These are phyloP conservation scores for Trigoniulus corallinus DNA, from an alignment of 1,140 invertebrate genomes.

Conservation along the genomic window DNA sequence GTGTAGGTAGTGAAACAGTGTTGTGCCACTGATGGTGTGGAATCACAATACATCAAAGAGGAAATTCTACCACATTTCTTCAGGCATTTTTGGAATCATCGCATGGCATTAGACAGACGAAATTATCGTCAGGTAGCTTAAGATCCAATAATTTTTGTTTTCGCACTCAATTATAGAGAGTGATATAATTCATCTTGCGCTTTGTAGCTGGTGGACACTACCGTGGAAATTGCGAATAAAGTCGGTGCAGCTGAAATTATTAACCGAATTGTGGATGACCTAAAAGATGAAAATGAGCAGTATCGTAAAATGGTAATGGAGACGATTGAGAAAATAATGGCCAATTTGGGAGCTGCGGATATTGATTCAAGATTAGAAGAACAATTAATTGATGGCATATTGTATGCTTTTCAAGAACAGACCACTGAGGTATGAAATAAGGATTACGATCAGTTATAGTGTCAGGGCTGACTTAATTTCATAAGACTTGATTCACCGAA, in stretches of 20 bases:
- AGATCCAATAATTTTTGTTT: constrained; percentile 4
- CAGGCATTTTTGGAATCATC: constrained; percentile 99
- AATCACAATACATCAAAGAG: constrained; percentile 96
- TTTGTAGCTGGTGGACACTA: constrained; percentile 82
- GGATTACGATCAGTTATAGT: background rate
- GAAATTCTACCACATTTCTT: constrained; percentile 98
- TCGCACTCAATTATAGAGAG: constrained; percentile 12
- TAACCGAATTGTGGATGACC: constrained; percentile 92
- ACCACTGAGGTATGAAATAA: constrained; percentile 65
- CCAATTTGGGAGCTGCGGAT: constrained; percentile 90
- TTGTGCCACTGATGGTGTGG: constrained; percentile 98
- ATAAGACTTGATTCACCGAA: no score
- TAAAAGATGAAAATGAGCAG: constrained; percentile 99
- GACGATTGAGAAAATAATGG: constrained; percentile 97
- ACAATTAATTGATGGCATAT: constrained; percentile 95
- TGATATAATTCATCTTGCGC: constrained; percentile 10
- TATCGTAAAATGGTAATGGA: constrained; percentile 99
- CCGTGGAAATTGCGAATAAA: constrained; percentile 99
- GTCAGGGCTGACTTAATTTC: no score
- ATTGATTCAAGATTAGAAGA: constrained; percentile 96
- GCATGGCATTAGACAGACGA: constrained; percentile 93
- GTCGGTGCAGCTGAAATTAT: constrained; percentile 98
- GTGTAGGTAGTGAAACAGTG: constrained; percentile 96
- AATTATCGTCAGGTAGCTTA: constrained; percentile 93
- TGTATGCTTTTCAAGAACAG: constrained; percentile 99